Base-by-base conservation (phyloP, 1,140 invertebrate genomes). In the Tetramorium simillimum region DNA sequence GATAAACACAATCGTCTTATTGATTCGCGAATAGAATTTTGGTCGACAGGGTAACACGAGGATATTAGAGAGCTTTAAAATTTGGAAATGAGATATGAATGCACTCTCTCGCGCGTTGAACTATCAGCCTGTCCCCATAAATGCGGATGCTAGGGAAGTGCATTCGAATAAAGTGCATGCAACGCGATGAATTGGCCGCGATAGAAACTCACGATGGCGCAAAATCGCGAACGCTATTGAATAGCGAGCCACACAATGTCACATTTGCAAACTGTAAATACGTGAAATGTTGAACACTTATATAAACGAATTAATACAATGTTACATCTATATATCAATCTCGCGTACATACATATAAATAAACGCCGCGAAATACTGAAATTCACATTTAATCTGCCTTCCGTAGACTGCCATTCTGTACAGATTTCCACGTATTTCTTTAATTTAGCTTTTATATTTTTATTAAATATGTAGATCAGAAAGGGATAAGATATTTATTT, bases 101-200 rank as follows among this genome's bases (percentile, higher is more conserved):
- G 24, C 33, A 56, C 33, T 33, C 33, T 33, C 33, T 33, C 53
- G 24, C 69, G n/a, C 53, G 80, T 33, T 56, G 56, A 46, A 73
- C 67, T 73, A 60, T 84, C 80, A 37, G 53, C 40, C 43, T 60
- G 69, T 75, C 53, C 53, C 53, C 53, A 75, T 49, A 84, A 84
- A 84, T 84, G 80, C 67, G 67, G 67, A 73, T 72, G 37, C 33
- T 43, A 70, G 67, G 67, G 67, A 56, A 84, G 53, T 60, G 69
- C 80, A 84, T 84, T 84, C 80, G 80, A 75, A 84, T 84, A 84
- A 84, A 84, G 80, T 84, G 56, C 80, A 84, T 60, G 80, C 80
- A 62, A 75, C 28, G 24, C 53, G 69, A 84, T 84, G 80, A 84
- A 84, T 84, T 84, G 80, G 69, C 69, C 56, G 70, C 80, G 80